A percentile compares a stretch with the other conserved stretches of the same genome.
These are phyloP conservation scores for Holacanthus passer DNA, from an alignment of 2,113 vertebrate genomes.

Conservation along the genomic window DNA sequence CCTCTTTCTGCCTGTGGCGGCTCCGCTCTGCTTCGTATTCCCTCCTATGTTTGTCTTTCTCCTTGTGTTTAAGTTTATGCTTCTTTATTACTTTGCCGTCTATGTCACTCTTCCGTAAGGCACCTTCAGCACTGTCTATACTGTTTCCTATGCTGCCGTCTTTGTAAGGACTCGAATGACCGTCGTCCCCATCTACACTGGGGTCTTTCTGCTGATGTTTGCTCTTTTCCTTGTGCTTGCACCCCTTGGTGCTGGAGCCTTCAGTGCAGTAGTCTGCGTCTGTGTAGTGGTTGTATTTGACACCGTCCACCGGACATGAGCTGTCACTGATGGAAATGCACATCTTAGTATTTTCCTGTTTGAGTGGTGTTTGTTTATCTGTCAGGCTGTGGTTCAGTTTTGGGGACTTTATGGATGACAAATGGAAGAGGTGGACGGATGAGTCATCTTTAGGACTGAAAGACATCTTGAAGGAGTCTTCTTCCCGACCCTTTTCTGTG, in stretches of 20 bases:
- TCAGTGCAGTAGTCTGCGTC: slow-evolving; percentile 92
- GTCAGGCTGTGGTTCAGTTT: slow-evolving; percentile 92
- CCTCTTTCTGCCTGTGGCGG: slow-evolving; percentile 91
- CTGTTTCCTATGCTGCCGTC: slow-evolving; percentile 89
- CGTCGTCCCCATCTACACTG: slow-evolving; percentile 88
- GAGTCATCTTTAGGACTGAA: slow-evolving; percentile 97
- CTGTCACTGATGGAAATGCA: slow-evolving; percentile 91
- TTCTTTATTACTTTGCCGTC: slow-evolving; percentile 97
- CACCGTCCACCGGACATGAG: slow-evolving; percentile 86
- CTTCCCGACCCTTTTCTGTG: slow-evolving; percentile 91
- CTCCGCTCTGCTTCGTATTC: slow-evolving; percentile 92
- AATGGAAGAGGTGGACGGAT: slow-evolving; percentile 94
- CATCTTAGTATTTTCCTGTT: slow-evolving; percentile 94
- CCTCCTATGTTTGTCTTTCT: slow-evolving; percentile 95
- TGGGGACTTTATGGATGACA: slow-evolving; percentile 92
- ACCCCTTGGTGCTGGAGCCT: slow-evolving; percentile 93
- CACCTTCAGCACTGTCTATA: slow-evolving; percentile 88
- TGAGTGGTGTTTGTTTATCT: slow-evolving; percentile 94
- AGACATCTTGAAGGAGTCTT: slow-evolving; percentile 95
- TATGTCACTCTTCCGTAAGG: slow-evolving; percentile 90
- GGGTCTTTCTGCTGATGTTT: slow-evolving; percentile 95
- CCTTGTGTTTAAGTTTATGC: slow-evolving; percentile 97
- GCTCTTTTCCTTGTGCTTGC: slow-evolving; percentile 97
- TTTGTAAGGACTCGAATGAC: slow-evolving; percentile 90
- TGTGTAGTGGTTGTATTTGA: slow-evolving; percentile 90